Base-by-base conservation (phyloP, 2,797 vertebrate species). In the Bryconaethiops microstoma region DNA sequence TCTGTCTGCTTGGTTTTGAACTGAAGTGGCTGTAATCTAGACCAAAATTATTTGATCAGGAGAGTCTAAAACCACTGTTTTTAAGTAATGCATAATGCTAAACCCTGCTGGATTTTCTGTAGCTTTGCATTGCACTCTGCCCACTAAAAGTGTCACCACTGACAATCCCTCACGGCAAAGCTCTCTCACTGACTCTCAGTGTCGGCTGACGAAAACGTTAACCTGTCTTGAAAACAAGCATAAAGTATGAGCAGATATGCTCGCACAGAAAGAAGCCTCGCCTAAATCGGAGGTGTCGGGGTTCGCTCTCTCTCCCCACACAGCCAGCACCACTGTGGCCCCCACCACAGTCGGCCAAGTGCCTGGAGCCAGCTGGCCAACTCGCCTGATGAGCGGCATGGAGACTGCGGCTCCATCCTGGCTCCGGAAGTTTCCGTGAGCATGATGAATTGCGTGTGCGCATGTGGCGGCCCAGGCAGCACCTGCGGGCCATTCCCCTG, bases 401-500 rank as follows among this genome's bases (percentile, higher is more conserved):
- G 29, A 57, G 35, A 55, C 13, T n/a, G 25, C 52, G 52, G 39
- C 25, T 54, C 72, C 35, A 74, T 74, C 72, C 54, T 74, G 35
- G 55, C 54, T 60, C 76, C 42, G 67, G 54, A 73, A 21, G 52
- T 48, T 55, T 63, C 29, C 8, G 50, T 72, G 48, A 60, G 76
- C 50, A 45, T 78, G 76, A 60, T 65, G 64, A 55, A 69, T 77
- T 42, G 35, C 75, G 40, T 23, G n/a, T 42, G 40, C 48, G 57
- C 57, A 48, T 71, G 59, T 39, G 19, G 29, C 48, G 48, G 69
- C 35, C 29, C 12, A 63, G 59, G 76, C 60, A 78, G 52, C 55
- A 74, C 69, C 76, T 85, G 71, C 52, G 68, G 62, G 63, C 70
- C 67, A 35, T 67, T 55, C 70, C 10, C 12, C 9, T 92, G 92